A percentile compares a stretch with the other conserved stretches of the same genome.
phyloP scores from a whole-genome alignment of 2,113 vertebrate species.

The Brachypteracias leptosomus region DNA sequence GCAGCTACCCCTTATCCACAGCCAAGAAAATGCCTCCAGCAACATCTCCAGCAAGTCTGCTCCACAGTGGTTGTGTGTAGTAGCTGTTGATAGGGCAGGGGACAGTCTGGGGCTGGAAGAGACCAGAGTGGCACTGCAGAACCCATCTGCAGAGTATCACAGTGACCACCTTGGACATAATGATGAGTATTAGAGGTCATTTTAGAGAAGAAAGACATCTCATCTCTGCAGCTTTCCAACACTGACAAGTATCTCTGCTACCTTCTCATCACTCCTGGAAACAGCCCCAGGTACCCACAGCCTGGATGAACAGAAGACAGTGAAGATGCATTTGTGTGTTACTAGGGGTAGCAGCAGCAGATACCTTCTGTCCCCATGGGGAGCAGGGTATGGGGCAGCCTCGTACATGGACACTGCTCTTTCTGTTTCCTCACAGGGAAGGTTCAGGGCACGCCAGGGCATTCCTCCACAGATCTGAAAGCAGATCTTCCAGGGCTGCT shows the following conservation, averaged over 20 bases:
- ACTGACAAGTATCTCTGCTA: not conserved
- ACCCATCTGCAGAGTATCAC: not conserved
- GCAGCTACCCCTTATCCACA: not conserved
- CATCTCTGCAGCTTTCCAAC: not conserved
- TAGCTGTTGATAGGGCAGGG: not conserved
- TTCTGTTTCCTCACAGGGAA: not conserved
- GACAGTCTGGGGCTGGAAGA: not conserved
- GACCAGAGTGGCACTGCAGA: not conserved
- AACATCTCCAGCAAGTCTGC: not conserved
- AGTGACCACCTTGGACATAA: not conserved
- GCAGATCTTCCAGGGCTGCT: not conserved
- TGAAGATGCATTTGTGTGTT: not conserved
- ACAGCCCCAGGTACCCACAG: not conserved
- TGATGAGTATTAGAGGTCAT: rapidly evolving
- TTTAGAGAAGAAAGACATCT: not conserved
- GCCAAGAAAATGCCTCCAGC: not conserved
- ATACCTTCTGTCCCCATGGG: rapidly evolving
- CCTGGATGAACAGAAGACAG: not conserved
- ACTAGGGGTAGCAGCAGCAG: not conserved
- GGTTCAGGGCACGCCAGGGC: not conserved
- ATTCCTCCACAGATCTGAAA: not conserved
- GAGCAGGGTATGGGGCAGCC: not conserved
- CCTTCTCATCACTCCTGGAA: not conserved
- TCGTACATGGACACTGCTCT: rapidly evolving
- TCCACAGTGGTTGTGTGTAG: not conserved